A percentile compares a stretch with the other conserved stretches of the same genome.
Conservation (phyloP, 2,797 vertebrate genomes). For the Tamandua tetradactyla region DNA sequence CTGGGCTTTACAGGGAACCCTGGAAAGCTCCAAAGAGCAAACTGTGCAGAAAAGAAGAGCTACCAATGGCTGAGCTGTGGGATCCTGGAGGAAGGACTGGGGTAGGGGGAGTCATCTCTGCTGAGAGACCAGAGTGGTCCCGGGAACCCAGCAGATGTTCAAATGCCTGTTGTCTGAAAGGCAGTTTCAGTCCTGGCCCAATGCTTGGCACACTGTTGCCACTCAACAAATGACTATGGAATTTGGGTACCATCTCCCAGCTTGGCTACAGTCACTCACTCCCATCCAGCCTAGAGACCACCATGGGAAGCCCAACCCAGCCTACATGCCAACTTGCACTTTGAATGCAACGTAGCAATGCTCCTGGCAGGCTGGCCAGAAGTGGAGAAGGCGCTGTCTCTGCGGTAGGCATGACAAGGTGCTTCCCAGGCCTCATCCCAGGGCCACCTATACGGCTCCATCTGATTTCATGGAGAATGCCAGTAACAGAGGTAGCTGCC, state of each 20-base stretch:
- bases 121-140: neutral
- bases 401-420: no score
- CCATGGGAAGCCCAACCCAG: neutral
- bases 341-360: neutral
- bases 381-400: neutral
- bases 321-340: accelerated
- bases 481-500: neutral
- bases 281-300: neutral
- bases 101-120: neutral
- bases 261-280: no score
- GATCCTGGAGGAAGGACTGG: neutral
- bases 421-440: neutral
- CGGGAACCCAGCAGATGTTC: neutral
- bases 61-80: neutral
- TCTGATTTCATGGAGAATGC: no score
- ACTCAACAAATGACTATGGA: accelerated
- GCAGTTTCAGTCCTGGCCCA: neutral
- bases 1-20: neutral
- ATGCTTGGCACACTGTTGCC: neutral
- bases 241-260: neutral
- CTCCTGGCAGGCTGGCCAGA: neutral
- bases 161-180: neutral
- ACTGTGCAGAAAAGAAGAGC: neutral
- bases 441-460: neutral
- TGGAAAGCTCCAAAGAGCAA: neutral